Conservation (phyloP, 2,113 vertebrate species). For the Semnopithecus entellus region DNA sequence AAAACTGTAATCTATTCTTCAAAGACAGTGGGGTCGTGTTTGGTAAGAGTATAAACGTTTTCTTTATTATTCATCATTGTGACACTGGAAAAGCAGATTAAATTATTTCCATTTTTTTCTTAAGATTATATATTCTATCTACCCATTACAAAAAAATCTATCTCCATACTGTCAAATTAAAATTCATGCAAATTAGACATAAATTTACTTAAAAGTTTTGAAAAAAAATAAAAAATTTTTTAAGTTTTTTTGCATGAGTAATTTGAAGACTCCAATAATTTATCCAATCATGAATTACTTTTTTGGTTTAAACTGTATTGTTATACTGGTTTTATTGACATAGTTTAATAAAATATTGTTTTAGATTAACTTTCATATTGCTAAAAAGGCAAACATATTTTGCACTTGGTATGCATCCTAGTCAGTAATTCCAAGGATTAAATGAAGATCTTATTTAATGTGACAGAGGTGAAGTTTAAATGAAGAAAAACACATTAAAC, state of each 20-base stretch:
- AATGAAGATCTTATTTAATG: not conserved
- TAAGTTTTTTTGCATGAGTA: not conserved
- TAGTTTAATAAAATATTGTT: not conserved
- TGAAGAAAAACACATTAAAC: not conserved
- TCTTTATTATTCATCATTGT: not conserved
- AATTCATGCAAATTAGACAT: not conserved
- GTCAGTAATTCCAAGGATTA: not conserved
- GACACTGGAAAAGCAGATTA: not conserved
- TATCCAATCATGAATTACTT: not conserved
- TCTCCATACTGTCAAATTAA: not conserved
- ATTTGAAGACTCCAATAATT: not conserved
- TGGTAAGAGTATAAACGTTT: not conserved
- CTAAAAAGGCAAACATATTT: not conserved
- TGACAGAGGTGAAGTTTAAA: not conserved
- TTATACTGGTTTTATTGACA: not conserved
- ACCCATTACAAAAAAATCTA: not conserved
- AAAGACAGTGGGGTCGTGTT: not conserved
- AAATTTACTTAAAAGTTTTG: not conserved
- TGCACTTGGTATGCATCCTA: not conserved
- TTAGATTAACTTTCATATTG: not conserved
- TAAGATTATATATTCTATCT: not conserved
- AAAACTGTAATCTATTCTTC: not conserved
- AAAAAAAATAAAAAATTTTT: not conserved
- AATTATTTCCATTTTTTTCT: not conserved
- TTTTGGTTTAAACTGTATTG: not conserved